phyloP scores from a whole-genome alignment of 2,888 invertebrate species.

The Euplexia lucipara region DNA sequence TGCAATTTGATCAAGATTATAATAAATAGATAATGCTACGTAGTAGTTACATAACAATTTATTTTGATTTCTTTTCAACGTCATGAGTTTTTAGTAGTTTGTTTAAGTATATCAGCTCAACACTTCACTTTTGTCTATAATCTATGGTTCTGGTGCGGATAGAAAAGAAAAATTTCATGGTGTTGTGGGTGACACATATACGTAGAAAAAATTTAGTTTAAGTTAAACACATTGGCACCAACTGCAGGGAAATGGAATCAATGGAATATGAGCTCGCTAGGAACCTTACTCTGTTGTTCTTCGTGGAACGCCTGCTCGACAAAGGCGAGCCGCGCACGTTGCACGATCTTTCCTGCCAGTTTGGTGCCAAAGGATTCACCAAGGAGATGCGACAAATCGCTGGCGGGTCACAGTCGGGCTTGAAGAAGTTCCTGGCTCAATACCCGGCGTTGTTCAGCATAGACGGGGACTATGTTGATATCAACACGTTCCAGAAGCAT shows the following conservation, averaged over 20 bases:
- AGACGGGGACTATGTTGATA: conserved; percentile 97
- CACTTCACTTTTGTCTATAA: conserved; percentile 77
- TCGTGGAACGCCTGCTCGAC: conserved; percentile 99
- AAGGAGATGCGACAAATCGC: conserved; percentile 99
- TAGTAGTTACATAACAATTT: conserved; percentile 18
- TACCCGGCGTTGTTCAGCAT: conserved; percentile 99
- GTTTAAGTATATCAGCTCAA: conserved; percentile 48
- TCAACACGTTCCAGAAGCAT: conserved; percentile 94
- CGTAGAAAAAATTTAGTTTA: conserved; percentile 90
- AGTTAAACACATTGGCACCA: conserved; percentile 89
- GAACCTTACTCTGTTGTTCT: conserved; percentile 99
- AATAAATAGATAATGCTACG: not conserved
- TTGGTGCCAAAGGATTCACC: conserved; percentile 99
- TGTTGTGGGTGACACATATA: conserved; percentile 91
- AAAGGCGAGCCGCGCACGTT: conserved; percentile 98
- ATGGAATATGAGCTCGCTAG: conserved; percentile 98
- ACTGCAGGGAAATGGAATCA: conserved; percentile 95
- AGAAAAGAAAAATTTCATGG: conserved; percentile 89
- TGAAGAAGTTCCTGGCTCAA: conserved; percentile 98
- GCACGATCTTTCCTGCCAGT: conserved; percentile 99
- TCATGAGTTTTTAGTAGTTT: conserved; percentile 43
- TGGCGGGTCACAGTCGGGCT: conserved; percentile 98
- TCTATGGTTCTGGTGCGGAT: conserved; percentile 81
- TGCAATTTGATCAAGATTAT: conserved; percentile 13
- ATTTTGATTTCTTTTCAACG: conserved; percentile 35